Conservation (phyloP, 2,888 invertebrate species). For the Pecten maximus region DNA sequence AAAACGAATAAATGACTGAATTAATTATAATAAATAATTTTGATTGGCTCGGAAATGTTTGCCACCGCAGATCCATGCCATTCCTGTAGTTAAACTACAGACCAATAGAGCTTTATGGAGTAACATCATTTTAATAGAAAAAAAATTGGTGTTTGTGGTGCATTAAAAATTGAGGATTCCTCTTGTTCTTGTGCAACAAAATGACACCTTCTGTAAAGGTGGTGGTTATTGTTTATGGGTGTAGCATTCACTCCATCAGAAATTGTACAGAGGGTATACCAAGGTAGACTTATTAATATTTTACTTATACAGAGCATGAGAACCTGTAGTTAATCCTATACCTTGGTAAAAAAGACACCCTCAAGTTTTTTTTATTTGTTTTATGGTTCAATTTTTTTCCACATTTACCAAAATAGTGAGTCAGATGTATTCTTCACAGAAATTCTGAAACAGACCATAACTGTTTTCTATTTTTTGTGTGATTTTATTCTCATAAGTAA, state of each 20-base stretch:
- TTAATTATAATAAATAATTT: slow-evolving; percentile 27
- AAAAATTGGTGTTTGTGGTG: slow-evolving; percentile 16
- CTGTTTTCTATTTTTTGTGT: too few relatives aligned
- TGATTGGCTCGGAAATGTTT: slow-evolving; percentile 2
- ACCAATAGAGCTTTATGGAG: slow-evolving; percentile 7
- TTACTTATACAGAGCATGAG: too few relatives aligned
- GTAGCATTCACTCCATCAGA: not conserved
- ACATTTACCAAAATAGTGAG: too few relatives aligned
- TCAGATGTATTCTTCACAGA: too few relatives aligned
- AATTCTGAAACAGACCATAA: too few relatives aligned
- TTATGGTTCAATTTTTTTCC: too few relatives aligned
- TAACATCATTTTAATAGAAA: not conserved
- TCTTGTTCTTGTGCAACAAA: slow-evolving; percentile 1
- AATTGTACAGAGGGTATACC: not conserved
- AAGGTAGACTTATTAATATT: too few relatives aligned
- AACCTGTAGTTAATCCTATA: too few relatives aligned
- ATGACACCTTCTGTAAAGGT: not conserved
- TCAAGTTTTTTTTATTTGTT: too few relatives aligned
- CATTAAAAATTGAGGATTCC: slow-evolving; percentile 26
- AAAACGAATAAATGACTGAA: slow-evolving; percentile 27
- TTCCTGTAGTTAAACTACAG: not conserved
- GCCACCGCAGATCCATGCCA: not conserved
- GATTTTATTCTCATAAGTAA: too few relatives aligned
- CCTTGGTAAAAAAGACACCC: too few relatives aligned
- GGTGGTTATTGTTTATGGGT: not conserved